phyloP scores from a whole-genome alignment of 2,113 vertebrate genomes.

The Xenopus tropicalis region UCB_Xtro_10.0 CM004445.2:118309501-118310000 shows the following conservation, averaged over 20 bases:
- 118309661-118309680: not conserved
- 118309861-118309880: no score
- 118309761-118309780: no score
- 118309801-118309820: no score
- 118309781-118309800: no score
- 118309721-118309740: not conserved
- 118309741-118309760: not conserved
- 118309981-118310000: no score
- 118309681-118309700: not conserved
- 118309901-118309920: no score
- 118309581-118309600: not conserved
- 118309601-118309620: not conserved
- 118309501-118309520: not conserved
- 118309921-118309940: no score
- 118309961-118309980: no score
- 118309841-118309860: no score
- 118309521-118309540: not conserved
- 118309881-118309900: no score
- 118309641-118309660: conserved; percentile 6
- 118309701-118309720: not conserved
- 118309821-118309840: no score
- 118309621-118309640: not conserved
- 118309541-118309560: conserved; percentile 6
- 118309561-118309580: not conserved
- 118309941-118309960: no score